Evolutionary conservation across 1,140 invertebrate species (phyloP).

Genomic region (Heliconius nattereri): DNA sequence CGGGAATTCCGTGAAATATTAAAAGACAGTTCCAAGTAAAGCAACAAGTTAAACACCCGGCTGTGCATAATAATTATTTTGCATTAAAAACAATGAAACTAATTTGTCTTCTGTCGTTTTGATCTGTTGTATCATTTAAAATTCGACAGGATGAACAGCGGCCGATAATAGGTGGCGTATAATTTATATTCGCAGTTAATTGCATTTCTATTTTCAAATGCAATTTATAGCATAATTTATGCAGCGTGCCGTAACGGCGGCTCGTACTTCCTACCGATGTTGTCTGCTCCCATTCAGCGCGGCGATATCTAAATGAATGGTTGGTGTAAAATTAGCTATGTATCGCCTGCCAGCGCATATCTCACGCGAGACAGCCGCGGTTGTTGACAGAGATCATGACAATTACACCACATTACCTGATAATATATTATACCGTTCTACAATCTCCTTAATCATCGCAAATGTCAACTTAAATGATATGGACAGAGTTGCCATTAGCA

Average conservation of each 20-base stretch:
- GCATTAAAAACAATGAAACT: conserved; percentile 45
- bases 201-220: conserved; percentile 59
- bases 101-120: conserved; percentile 46
- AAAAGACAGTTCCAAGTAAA: conserved; percentile 41
- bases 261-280: conserved; percentile 58
- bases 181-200: conserved; percentile 61
- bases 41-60: conserved; percentile 46
- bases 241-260: conserved; percentile 43
- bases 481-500: conserved; percentile 51
- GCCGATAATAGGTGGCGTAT: conserved; percentile 47
- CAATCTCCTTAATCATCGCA: conserved; percentile 65
- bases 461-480: conserved; percentile 59
- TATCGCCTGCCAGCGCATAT: conserved; percentile 72
- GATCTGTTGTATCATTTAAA: conserved; percentile 45
- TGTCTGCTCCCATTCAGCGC: conserved; percentile 69
- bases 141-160: conserved; percentile 50
- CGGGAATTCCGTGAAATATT: conserved; percentile 33
- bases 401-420: conserved; percentile 71
- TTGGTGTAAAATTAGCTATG: conserved; percentile 71
- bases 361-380: conserved; percentile 61
- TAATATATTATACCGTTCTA: conserved; percentile 67
- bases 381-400: conserved; percentile 69
- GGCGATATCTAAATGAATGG: conserved; percentile 71
- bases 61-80: conserved; percentile 47
- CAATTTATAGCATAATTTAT: conserved; percentile 68